phyloP scores from a whole-genome alignment of 2,797 vertebrate genomes.

The Merluccius polli region DNA sequence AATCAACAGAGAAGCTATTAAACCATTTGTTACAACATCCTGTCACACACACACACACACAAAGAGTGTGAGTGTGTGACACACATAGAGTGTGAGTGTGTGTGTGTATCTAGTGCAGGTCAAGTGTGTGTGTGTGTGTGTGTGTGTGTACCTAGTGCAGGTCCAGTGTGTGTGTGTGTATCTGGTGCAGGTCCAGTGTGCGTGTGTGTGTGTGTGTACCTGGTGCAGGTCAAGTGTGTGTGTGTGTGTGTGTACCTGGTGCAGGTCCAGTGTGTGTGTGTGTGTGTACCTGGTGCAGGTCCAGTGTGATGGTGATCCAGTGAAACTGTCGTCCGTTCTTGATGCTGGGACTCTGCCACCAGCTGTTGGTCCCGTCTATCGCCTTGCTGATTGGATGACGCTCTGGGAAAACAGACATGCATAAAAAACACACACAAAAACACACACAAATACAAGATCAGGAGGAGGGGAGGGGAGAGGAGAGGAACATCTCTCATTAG shows the following conservation, averaged over 20 bases:
- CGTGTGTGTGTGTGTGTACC: constrained; percentile 10
- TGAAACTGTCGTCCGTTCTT: constrained; percentile 91
- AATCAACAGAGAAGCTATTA: background rate
- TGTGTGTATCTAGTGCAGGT: background rate
- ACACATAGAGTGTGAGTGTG: constrained; percentile 4
- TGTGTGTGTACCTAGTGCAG: background rate
- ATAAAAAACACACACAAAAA: background rate
- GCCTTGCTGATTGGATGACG: constrained; percentile 87
- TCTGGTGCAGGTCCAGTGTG: constrained; percentile 1
- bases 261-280: constrained; percentile 7
- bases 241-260: constrained; percentile 5
- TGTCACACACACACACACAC: constrained; percentile 7
- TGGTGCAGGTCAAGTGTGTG: constrained; percentile 8
- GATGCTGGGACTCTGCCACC: constrained; percentile 98
- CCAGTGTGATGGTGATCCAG: constrained; percentile 91
- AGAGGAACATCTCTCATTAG: background rate
- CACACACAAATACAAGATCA: constrained; percentile 7
- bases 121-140: background rate
- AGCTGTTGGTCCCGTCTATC: constrained; percentile 92
- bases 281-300: constrained; percentile 84
- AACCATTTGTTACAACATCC: background rate
- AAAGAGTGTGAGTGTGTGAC: constrained; percentile 10
- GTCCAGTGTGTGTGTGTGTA: constrained; percentile 7
- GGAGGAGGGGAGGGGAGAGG: background rate
- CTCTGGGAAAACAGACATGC: constrained; percentile 77